Evolutionary conservation across 2,888 invertebrate species (phyloP).

Genomic region (Aphidius colemani): DNA sequence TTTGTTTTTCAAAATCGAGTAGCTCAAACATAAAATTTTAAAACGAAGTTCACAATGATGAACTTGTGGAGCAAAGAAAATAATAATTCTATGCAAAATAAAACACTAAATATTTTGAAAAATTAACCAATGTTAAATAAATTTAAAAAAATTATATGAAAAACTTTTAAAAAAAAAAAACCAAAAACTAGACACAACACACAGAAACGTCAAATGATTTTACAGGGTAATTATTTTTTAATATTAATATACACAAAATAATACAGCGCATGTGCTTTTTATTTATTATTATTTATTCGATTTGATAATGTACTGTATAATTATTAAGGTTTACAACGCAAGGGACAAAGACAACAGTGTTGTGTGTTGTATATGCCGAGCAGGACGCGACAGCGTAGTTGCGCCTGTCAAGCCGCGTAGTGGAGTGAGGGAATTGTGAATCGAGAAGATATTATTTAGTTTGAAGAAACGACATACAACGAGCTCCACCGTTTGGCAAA

Average conservation of each 20-base stretch:
- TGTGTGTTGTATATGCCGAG: slow-evolving; percentile 18
- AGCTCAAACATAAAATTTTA: background rate
- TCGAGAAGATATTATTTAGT: slow-evolving; percentile 36
- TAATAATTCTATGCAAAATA: slow-evolving; percentile 4
- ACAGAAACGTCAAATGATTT: background rate
- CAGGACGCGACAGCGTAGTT: slow-evolving; percentile 34
- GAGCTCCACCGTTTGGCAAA: slow-evolving; percentile 29
- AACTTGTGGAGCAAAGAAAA: slow-evolving; percentile 8
- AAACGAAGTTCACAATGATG: slow-evolving; percentile 7
- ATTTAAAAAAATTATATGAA: background rate
- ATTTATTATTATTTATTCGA: background rate
- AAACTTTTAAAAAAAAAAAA: slow-evolving; percentile 13
- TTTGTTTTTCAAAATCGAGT: too few relatives aligned
- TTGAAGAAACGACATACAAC: slow-evolving; percentile 40
- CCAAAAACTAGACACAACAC: too few relatives aligned
- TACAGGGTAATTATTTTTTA: background rate
- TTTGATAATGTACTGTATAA: too few relatives aligned
- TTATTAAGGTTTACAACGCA: background rate
- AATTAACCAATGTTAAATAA: too few relatives aligned
- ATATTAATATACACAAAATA: background rate
- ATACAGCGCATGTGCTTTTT: slow-evolving; percentile 26
- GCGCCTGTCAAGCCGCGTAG: slow-evolving; percentile 52
- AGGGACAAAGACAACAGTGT: slow-evolving; percentile 9
- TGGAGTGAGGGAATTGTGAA: slow-evolving; percentile 53
- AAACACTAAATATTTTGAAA: background rate